Percentiles rank a stretch among this genome's conserved stretches.
Conservation (phyloP, 2,888 invertebrate species). For the Oegoconia quadripuncta region DNA sequence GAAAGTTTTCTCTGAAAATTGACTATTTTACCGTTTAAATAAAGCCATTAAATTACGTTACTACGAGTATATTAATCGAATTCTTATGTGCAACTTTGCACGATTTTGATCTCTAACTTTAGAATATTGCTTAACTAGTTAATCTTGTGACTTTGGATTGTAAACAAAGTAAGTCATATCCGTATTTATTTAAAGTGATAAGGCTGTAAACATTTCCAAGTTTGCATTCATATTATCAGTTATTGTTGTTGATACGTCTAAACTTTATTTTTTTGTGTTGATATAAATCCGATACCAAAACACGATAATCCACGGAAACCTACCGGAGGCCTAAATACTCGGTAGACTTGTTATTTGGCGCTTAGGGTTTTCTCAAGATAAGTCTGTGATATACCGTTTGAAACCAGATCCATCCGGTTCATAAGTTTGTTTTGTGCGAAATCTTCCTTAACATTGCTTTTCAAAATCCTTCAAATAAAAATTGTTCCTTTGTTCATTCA, state of each 20-base stretch:
- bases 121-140: too few relatives aligned
- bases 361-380: slow-evolving; percentile 9
- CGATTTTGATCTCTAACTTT: too few relatives aligned
- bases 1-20: slow-evolving; percentile 42
- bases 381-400: background rate
- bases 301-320: slow-evolving; percentile 18
- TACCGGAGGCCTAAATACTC: slow-evolving; percentile 12
- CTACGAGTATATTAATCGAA: too few relatives aligned
- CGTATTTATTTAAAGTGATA: slow-evolving; percentile 4
- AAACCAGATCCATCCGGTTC: slow-evolving; percentile 5
- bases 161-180: slow-evolving; percentile 4
- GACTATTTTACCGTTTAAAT: slow-evolving; percentile 40
- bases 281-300: slow-evolving; percentile 14
- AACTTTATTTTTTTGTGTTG: slow-evolving; percentile 1
- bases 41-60: slow-evolving; percentile 47
- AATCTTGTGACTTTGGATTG: too few relatives aligned
- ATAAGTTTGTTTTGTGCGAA: slow-evolving; percentile 6
- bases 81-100: too few relatives aligned
- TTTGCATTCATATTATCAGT: background rate
- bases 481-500: background rate
- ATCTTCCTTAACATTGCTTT: slow-evolving; percentile 7
- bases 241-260: slow-evolving; percentile 2
- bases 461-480: slow-evolving; percentile 5
- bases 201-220: background rate
- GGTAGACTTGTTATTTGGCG: slow-evolving; percentile 9